These are phyloP conservation scores for Pluvianellus socialis DNA, from an alignment of 2,113 vertebrate species.

Conservation along the genomic window DNA sequence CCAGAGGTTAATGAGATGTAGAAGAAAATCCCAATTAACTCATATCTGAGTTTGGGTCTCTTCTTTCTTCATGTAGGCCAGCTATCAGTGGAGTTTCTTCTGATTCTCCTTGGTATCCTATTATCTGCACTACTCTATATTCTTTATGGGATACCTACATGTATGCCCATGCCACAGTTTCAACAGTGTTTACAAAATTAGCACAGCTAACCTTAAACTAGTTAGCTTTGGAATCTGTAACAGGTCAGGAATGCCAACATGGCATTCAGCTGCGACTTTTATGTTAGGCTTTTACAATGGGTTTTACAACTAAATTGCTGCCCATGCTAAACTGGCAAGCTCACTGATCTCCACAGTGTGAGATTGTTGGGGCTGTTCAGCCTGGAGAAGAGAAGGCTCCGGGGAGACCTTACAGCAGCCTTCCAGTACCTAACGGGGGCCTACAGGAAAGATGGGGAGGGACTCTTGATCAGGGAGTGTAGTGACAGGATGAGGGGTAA, in stretches of 20 bases:
- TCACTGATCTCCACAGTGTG: background rate
- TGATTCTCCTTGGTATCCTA: background rate
- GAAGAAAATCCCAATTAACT: slow-evolving; percentile 7
- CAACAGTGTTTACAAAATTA: background rate
- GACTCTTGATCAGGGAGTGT: background rate
- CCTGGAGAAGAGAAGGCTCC: background rate
- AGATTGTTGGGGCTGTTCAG: background rate
- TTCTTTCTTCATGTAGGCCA: background rate
- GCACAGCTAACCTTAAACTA: background rate
- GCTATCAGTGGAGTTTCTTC: background rate
- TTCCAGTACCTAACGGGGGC: background rate
- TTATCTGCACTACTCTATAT: background rate
- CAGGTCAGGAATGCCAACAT: background rate
- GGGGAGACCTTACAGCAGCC: background rate
- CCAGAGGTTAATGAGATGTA: background rate
- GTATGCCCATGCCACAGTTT: background rate
- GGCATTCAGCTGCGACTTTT: background rate
- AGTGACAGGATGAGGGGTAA: background rate
- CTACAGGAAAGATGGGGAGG: background rate
- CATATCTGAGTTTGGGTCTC: background rate
- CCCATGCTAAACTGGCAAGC: background rate
- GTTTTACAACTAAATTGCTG: background rate
- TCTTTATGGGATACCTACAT: background rate
- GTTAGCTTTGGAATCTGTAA: background rate
- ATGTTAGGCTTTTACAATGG: background rate